phyloP scores from a whole-genome alignment of 2,888 invertebrate species.

The Tenodera sinensis region DNA sequence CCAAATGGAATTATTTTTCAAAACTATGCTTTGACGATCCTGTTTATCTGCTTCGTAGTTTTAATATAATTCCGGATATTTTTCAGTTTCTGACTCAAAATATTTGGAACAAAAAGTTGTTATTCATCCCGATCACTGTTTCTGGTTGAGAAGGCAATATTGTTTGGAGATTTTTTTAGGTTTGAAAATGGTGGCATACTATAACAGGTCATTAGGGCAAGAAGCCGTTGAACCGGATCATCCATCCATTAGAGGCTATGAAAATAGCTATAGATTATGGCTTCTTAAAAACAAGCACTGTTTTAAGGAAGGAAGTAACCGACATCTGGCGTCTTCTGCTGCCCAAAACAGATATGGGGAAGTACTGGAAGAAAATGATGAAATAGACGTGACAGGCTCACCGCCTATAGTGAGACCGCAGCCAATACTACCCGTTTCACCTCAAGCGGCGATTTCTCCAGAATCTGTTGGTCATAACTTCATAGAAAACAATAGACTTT shows the following conservation, averaged over 20 bases:
- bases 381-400: not conserved
- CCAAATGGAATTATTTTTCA: no score
- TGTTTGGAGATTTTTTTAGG: no score
- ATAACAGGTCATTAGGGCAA: not conserved
- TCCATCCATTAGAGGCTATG: not conserved
- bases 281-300: not conserved
- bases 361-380: not conserved
- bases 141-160: no score
- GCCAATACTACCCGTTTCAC: not conserved
- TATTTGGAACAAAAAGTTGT: no score
- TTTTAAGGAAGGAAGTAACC: not conserved
- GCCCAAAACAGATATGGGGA: not conserved
- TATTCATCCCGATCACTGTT: no score
- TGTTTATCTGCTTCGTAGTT: no score
- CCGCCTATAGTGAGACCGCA: not conserved
- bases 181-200: not conserved
- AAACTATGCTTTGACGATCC: no score
- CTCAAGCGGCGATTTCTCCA: not conserved
- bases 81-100: no score
- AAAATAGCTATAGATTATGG: not conserved
- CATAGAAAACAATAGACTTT: not conserved
- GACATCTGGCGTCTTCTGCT: not conserved
- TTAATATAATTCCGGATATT: no score
- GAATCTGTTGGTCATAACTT: not conserved
- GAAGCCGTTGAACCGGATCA: not conserved